These are phyloP conservation scores for Drosophila anceps DNA, from an alignment of 2,888 invertebrate genomes.

Conservation along the genomic window DNA sequence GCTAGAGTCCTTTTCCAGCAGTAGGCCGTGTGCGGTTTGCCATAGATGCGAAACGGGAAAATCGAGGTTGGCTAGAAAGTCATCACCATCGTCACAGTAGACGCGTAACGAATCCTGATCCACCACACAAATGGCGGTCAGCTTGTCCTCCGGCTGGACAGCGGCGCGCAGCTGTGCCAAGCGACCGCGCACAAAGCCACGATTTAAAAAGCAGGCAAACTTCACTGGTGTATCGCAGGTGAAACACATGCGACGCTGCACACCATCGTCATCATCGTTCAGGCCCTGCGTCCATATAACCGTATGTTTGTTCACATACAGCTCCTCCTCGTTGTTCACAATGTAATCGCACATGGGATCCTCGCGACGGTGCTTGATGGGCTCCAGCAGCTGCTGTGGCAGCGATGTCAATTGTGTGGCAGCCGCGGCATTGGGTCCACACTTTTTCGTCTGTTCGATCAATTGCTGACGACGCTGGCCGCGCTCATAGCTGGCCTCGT, in stretches of 20 bases:
- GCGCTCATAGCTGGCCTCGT: constrained; percentile 65
- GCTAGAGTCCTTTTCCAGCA: constrained; percentile 90
- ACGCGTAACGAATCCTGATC: constrained; percentile 92
- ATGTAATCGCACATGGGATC: constrained; percentile 83
- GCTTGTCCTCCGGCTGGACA: constrained; percentile 49
- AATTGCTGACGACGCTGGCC: constrained; percentile 58
- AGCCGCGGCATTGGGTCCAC: constrained; percentile 59
- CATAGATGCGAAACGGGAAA: constrained; percentile 93
- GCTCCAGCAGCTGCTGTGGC: constrained; percentile 52
- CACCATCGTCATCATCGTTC: constrained; percentile 64
- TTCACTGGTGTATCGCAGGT: constrained; percentile 93
- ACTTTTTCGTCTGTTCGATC: constrained; percentile 63
- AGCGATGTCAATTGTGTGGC: constrained; percentile 58
- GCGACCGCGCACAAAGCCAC: constrained; percentile 86
- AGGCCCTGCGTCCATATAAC: constrained; percentile 90
- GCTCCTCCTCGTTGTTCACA: constrained; percentile 91
- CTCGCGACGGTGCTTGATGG: constrained; percentile 38
- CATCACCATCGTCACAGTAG: constrained; percentile 92
- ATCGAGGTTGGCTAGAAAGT: constrained; percentile 92
- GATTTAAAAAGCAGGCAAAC: constrained; percentile 91
- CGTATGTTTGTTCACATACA: constrained; percentile 93
- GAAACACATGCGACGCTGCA: constrained; percentile 87
- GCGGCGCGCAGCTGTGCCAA: constrained; percentile 55
- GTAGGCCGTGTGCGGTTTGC: constrained; percentile 93
- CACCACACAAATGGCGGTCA: constrained; percentile 83